Conservation (phyloP, 2,888 invertebrate genomes). For the Unio delphinus region DNA sequence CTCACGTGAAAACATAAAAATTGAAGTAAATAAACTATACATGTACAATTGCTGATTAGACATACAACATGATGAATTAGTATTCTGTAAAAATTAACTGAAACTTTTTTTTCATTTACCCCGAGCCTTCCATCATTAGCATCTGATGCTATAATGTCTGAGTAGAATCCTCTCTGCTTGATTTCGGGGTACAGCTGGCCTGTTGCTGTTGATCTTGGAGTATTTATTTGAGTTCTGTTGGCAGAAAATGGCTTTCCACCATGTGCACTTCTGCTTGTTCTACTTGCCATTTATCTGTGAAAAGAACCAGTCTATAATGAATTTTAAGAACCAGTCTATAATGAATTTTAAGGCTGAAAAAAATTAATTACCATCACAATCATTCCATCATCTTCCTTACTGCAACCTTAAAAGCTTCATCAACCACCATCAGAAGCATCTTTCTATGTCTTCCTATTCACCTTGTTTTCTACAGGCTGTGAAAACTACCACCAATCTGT, state of each 20-base stretch:
- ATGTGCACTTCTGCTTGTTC: conserved; percentile 45
- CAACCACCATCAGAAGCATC: no score
- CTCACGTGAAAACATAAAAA: no score
- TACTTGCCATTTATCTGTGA: conserved; percentile 35
- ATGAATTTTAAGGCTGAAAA: no score
- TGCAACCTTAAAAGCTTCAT: no score
- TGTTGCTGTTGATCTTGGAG: conserved; percentile 28
- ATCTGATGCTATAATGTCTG: conserved; percentile 64
- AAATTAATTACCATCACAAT: no score
- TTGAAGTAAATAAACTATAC: no score
- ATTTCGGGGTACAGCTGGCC: conserved; percentile 68
- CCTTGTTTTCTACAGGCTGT: no score
- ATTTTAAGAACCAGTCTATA: background rate
- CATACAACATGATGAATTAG: no score
- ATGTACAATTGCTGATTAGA: no score
- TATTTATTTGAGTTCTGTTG: conserved; percentile 40
- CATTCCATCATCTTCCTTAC: no score
- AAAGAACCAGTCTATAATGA: background rate
- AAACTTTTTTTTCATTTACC: conserved; percentile 26
- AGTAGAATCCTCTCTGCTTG: conserved; percentile 70
- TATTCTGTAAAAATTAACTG: background rate
- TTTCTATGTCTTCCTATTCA: no score
- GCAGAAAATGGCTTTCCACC: conserved; percentile 60
- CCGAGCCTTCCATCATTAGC: conserved; percentile 41
- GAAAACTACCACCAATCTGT: no score